Conservation (phyloP, 2,888 invertebrate genomes). For the Phania funesta region DNA sequence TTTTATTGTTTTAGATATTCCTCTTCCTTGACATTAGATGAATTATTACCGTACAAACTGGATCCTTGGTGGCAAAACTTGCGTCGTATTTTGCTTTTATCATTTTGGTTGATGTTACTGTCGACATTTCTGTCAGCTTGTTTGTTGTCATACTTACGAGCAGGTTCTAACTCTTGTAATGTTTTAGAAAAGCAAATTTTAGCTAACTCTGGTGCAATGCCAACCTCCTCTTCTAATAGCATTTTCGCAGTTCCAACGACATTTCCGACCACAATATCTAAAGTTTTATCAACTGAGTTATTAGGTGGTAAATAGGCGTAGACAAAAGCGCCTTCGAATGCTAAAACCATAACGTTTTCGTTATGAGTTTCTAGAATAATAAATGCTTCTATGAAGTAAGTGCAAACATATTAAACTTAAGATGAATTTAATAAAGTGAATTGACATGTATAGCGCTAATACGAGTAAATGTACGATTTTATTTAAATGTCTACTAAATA, state of each 20-base stretch:
- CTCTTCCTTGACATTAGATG: conserved; percentile 81
- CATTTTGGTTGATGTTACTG: conserved; percentile 82
- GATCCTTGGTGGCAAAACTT: conserved; percentile 82
- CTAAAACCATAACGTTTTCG: neutral
- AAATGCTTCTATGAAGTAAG: conserved; percentile 49
- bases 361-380: neutral
- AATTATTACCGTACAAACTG: conserved; percentile 80
- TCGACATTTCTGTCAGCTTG: conserved; percentile 81
- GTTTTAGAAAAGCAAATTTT: neutral
- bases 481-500: no score
- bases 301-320: conserved; percentile 12
- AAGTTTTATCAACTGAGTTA: conserved; percentile 43
- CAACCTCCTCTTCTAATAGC: neutral
- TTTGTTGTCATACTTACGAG: conserved; percentile 75
- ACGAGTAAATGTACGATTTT: no score
- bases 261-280: conserved; percentile 27
- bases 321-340: neutral
- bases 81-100: conserved; percentile 80
- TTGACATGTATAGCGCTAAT: neutral
- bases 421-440: neutral
- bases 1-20: conserved; percentile 69
- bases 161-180: conserved; percentile 38
- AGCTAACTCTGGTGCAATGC: neutral
- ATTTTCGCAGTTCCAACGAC: conserved; percentile 9
- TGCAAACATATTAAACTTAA: neutral